phyloP scores from a whole-genome alignment of 2,888 invertebrate species.

The Blastobasis lacticolella region DNA sequence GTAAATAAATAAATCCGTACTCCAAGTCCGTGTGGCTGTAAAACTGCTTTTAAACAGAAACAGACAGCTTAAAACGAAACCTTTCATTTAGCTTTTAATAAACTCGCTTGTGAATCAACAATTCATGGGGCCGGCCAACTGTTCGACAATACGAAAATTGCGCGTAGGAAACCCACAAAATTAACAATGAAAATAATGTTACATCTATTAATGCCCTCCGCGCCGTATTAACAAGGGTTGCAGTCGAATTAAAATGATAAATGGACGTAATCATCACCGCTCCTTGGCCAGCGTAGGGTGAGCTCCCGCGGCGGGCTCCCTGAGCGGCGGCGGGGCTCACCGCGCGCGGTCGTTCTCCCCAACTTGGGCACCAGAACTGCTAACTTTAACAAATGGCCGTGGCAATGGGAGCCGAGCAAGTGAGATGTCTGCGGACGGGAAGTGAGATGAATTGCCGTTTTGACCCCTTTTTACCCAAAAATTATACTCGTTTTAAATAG shows the following conservation, averaged over 20 bases:
- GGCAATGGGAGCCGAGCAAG: constrained; percentile 55
- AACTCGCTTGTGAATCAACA: not conserved
- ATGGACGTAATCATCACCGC: constrained; percentile 63
- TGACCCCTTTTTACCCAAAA: constrained; percentile 36
- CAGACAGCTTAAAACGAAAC: too few species aligned
- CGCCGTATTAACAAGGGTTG: constrained; percentile 63
- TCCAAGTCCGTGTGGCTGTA: too few species aligned
- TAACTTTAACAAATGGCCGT: constrained; percentile 68
- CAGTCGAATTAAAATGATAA: constrained; percentile 70
- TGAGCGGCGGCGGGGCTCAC: constrained; percentile 21
- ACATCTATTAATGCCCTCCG: constrained; percentile 64
- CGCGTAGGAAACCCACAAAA: constrained; percentile 50
- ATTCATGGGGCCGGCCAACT: constrained; percentile 21
- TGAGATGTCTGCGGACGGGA: constrained; percentile 34
- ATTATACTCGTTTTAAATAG: not conserved
- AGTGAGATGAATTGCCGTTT: constrained; percentile 55
- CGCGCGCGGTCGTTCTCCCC: constrained; percentile 37
- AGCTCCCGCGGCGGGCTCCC: constrained; percentile 13
- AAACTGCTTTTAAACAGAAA: too few species aligned
- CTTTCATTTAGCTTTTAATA: too few species aligned
- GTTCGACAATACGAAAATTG: constrained; percentile 36
- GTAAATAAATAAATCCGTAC: too few species aligned
- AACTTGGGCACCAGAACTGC: constrained; percentile 44
- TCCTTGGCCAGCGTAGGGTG: constrained; percentile 28
- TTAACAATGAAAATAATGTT: constrained; percentile 66